These are phyloP conservation scores for Typhlomys cinereus DNA, from an alignment of 2,113 vertebrate species.

Conservation along the genomic window DNA sequence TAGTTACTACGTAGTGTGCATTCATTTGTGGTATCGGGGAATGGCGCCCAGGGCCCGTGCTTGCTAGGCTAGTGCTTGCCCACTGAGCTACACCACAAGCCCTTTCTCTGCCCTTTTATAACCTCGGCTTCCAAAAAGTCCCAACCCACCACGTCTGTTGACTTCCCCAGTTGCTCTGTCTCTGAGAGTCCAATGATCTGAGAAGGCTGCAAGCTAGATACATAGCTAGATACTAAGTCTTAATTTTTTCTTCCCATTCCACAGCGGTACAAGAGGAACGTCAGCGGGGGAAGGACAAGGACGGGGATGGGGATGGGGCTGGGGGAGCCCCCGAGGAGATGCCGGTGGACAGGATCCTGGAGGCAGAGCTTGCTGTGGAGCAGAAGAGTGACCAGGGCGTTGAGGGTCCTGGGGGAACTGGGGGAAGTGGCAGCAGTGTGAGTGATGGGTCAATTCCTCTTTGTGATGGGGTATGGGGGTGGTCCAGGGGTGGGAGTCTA, in stretches of 20 bases:
- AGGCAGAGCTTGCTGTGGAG: conserved; percentile 94
- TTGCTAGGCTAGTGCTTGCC: background rate
- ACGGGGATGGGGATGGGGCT: conserved; percentile 90
- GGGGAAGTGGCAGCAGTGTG: conserved; percentile 90
- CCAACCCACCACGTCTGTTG: background rate
- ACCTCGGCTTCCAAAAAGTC: background rate
- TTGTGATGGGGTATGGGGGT: background rate
- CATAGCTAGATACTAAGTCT: conserved; percentile 36
- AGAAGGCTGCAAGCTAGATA: background rate
- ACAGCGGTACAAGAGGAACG: conserved; percentile 95
- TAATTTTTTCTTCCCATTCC: background rate
- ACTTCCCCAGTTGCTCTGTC: background rate
- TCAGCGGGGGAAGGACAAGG: conserved; percentile 92
- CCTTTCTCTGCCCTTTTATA: background rate
- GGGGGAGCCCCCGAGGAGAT: conserved; percentile 93
- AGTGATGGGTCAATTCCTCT: conserved; percentile 56
- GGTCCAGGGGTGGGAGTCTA: background rate
- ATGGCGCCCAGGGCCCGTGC: background rate
- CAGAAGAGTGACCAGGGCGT: conserved; percentile 94
- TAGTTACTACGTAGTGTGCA: background rate
- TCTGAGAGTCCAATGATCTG: background rate
- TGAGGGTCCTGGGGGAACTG: conserved; percentile 88
- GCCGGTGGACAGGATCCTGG: conserved; percentile 95
- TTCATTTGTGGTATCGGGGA: background rate
- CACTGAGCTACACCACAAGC: background rate